Base-by-base conservation (phyloP, 2,888 invertebrate species). In the Orchesellides sinensis region DNA sequence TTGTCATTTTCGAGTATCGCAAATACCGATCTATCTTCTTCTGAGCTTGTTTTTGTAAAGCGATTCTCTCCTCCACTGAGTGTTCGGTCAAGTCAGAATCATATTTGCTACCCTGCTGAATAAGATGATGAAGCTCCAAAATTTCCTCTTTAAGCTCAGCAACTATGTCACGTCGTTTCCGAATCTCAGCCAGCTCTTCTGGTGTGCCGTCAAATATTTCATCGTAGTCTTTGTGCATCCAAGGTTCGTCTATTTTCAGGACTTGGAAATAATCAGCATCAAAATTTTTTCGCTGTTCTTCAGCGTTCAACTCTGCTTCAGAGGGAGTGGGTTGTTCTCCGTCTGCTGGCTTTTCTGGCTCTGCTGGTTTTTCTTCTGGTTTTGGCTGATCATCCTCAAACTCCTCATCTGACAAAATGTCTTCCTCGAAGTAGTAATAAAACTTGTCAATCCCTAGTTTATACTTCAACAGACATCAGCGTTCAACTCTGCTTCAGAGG, bases 391-490 rank as follows among this genome's bases (percentile, higher is more conserved):
- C 1, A 25, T 10, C 56, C 1, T 27, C 27, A 56, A 56, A 23
- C 14, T 2, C 5, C 4, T 68, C 68, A 1, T 49, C 54, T 14
- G 75, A 75, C 12, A 75, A 45, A 54, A 75, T 75, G 35, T 75
- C 75, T 32, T 75, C 75, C 2, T 75, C 75, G 17, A 75, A 75
- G 19, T 75, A 75, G 32, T 66, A 23, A n/a, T 75, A 75, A 66
- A 75, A 75, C 35, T 75, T 75, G 1, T 65, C 75, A 0, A n/a
- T 45, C 0, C 78, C 78, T 0, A 78, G 49, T 27, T 10, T 29
- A 14, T 47, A 45, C 35, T 69, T 68, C 8, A 78, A 19, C 0
- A 78, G 61, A 5, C 49, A n/a, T 27, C 61, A 21, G 40, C 45
- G 1, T 19, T 52, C 19, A 21, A 25, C 29, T 27, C 66, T 3